These are phyloP conservation scores for Thermophis baileyi DNA, from an alignment of 2,113 vertebrate genomes.

Conservation along the genomic window DNA sequence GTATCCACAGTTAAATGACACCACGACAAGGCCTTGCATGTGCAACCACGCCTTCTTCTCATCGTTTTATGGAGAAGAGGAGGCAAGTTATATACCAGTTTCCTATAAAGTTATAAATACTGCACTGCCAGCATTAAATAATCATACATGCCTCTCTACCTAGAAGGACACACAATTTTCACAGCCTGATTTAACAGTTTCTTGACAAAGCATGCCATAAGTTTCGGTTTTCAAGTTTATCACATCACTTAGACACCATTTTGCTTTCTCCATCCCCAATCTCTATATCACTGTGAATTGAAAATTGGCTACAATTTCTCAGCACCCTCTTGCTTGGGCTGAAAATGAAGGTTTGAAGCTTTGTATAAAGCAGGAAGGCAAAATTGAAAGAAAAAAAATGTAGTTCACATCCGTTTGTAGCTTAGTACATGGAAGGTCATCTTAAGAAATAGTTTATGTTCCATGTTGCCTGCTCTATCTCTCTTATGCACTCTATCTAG, in stretches of 20 bases:
- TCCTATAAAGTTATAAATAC: neutral
- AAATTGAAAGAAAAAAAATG: neutral
- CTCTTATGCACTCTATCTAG: neutral
- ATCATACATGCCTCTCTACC: neutral
- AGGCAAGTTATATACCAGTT: neutral
- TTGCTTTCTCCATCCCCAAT: neutral
- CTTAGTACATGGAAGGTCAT: neutral
- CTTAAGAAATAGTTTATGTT: slow-evolving; percentile 18
- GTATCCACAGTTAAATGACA: slow-evolving; percentile 71
- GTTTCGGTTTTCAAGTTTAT: neutral
- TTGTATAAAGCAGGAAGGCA: neutral
- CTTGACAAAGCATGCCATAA: neutral
- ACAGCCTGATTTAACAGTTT: neutral
- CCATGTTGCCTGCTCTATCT: neutral
- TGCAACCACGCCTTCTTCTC: neutral
- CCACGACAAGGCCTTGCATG: slow-evolving; percentile 29
- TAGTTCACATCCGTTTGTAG: neutral
- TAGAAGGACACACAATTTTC: neutral
- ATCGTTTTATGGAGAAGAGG: neutral
- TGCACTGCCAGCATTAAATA: neutral
- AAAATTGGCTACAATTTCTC: neutral
- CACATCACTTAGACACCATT: too few species aligned
- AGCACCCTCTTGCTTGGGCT: neutral
- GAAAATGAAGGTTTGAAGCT: neutral
- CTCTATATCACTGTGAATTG: neutral